Evolutionary conservation across 2,113 vertebrate species (phyloP).

Genomic region (Excalfactoria chinensis): DNA sequence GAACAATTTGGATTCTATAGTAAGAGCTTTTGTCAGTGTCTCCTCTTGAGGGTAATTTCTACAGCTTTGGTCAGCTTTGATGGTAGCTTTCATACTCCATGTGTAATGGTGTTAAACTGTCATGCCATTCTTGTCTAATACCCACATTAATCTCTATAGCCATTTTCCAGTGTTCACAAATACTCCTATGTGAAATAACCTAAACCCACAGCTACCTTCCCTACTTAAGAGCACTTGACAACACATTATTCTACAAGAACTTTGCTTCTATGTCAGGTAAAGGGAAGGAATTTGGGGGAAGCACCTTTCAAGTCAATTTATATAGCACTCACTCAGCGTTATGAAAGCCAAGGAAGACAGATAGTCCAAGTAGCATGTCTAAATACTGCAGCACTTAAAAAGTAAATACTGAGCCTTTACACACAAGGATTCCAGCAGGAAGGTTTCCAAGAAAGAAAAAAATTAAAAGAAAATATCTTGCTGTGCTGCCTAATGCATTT

Average conservation of each 20-base stretch:
- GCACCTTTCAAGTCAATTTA: not conserved
- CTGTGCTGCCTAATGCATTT: not conserved
- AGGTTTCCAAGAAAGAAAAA: not conserved
- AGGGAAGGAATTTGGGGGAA: not conserved
- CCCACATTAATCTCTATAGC: not conserved
- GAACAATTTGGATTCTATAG: not conserved
- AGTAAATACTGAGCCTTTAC: not conserved
- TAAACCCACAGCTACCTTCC: not conserved
- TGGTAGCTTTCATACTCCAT: not conserved
- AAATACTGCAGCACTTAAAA: not conserved
- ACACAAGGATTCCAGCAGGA: not conserved
- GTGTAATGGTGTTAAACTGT: not conserved
- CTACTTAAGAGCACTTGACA: not conserved
- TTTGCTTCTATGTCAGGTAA: not conserved
- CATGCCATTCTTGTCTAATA: not conserved
- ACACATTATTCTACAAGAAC: not conserved
- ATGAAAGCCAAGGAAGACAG: not conserved
- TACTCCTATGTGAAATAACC: not conserved
- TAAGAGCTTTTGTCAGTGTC: not conserved
- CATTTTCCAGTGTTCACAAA: not conserved
- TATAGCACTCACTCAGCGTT: not conserved
- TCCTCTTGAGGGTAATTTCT: not conserved
- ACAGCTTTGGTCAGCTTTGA: not conserved
- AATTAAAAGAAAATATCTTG: not conserved
- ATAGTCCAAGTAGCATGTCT: not conserved